Percentiles rank a stretch among this genome's conserved stretches.
Conservation (phyloP, 1,140 invertebrate species). For the Anastatus disparis region DNA sequence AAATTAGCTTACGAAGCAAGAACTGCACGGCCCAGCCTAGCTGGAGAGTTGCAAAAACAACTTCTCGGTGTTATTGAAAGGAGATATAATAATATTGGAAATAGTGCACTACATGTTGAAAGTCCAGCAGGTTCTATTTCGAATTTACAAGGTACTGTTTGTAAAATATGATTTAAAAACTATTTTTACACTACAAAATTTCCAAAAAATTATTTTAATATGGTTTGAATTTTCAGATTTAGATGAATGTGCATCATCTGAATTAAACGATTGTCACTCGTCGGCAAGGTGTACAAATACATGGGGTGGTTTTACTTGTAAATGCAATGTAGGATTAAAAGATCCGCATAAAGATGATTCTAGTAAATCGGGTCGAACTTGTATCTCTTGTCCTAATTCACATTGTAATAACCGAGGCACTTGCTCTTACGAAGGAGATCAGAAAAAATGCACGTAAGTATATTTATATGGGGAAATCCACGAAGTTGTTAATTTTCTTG, state of each 20-base stretch:
- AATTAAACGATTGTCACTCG: conserved; percentile 91
- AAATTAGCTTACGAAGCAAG: conserved; percentile 70
- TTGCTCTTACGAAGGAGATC: conserved; percentile 79
- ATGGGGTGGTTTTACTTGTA: conserved; percentile 89
- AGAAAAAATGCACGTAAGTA: conserved; percentile 84
- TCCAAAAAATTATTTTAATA: background rate
- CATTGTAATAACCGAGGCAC: conserved; percentile 87
- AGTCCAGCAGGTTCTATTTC: conserved; percentile 80
- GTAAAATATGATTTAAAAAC: too few species aligned
- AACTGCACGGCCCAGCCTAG: conserved; percentile 74
- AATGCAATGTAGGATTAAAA: conserved; percentile 82
- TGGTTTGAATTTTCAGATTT: conserved; percentile 73
- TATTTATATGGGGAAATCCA: too few species aligned
- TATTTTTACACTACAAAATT: background rate
- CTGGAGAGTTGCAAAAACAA: conserved; percentile 83
- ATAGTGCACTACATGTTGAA: conserved; percentile 85
- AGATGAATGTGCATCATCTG: conserved; percentile 86
- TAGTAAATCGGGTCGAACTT: conserved; percentile 76
- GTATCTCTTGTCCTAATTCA: conserved; percentile 78
- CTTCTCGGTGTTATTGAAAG: conserved; percentile 84
- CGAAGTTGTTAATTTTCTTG: too few species aligned
- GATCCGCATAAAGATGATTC: conserved; percentile 77
- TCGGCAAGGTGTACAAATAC: conserved; percentile 88
- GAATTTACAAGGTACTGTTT: conserved; percentile 73
- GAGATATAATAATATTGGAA: conserved; percentile 86